Evolutionary conservation across 2,888 invertebrate genomes (phyloP).

Genomic region (Gisinianus flammeolus): DNA sequence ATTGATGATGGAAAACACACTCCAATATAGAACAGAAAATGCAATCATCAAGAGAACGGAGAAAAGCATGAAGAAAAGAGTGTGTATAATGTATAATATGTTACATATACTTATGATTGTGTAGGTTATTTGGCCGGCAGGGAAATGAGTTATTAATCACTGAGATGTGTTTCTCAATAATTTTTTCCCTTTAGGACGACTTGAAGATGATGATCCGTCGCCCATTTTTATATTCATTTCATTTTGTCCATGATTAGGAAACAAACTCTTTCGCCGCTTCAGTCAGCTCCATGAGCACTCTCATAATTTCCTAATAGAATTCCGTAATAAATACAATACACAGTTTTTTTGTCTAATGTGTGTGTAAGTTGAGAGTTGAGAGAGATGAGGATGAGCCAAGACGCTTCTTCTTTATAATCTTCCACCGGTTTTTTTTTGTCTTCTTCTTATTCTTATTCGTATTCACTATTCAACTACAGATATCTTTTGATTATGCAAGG

Average conservation of each 20-base stretch:
- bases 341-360: too few relatives aligned
- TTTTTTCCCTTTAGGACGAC: constrained; percentile 11
- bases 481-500: too few relatives aligned
- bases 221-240: neutral
- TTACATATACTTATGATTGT: neutral
- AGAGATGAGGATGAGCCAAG: too few relatives aligned
- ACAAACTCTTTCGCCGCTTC: too few relatives aligned
- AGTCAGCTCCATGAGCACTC: neutral
- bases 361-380: too few relatives aligned
- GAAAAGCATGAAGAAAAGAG: neutral
- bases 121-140: constrained; percentile 13
- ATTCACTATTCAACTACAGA: too few relatives aligned
- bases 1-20: neutral
- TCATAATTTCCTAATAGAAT: neutral
- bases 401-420: too few relatives aligned
- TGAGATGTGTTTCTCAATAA: constrained; percentile 15
- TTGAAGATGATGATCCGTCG: neutral
- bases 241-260: neutral
- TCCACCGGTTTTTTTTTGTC: too few relatives aligned
- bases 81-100: neutral
- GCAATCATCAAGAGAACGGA: too few relatives aligned
- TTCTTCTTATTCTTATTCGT: too few relatives aligned
- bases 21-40: neutral
- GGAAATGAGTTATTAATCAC: constrained; percentile 29
- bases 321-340: too few relatives aligned